Evolutionary conservation across 92 coral and sea anemone species (phyloP).

Genomic region (Phenganax marumi): DNA sequence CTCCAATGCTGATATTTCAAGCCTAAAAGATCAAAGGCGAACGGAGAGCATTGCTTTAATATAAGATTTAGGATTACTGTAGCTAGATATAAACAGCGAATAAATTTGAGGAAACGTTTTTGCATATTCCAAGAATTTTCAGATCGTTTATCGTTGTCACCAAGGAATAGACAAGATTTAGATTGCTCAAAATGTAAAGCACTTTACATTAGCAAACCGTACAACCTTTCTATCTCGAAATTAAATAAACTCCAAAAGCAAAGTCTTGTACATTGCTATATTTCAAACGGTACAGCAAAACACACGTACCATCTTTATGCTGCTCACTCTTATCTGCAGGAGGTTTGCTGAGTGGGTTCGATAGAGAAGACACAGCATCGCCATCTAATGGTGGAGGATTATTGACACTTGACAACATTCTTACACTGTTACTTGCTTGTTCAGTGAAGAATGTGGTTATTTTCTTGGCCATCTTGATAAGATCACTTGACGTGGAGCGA

Average conservation of each 20-base stretch:
- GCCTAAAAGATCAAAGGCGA: slow-evolving; percentile 53
- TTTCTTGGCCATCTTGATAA: slow-evolving; percentile 88
- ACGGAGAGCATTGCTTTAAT: background rate
- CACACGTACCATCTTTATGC: slow-evolving; percentile 72
- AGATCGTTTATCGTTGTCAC: too few relatives aligned
- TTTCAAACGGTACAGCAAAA: background rate
- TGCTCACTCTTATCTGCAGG: slow-evolving; percentile 54
- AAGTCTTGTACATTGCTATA: background rate
- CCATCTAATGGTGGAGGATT: slow-evolving; percentile 63
- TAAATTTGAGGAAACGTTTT: too few relatives aligned
- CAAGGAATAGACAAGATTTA: too few relatives aligned
- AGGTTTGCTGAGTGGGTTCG: slow-evolving; percentile 63
- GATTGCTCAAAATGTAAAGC: too few relatives aligned
- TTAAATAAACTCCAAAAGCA: too few relatives aligned
- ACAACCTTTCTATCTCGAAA: too few relatives aligned
- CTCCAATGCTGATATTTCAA: slow-evolving; percentile 99
- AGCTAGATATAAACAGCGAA: too few relatives aligned
- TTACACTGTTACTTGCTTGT: slow-evolving; percentile 90
- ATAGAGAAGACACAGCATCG: slow-evolving; percentile 71
- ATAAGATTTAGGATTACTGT: background rate
- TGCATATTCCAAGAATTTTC: too few relatives aligned
- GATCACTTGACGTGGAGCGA: slow-evolving; percentile 95
- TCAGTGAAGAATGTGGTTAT: slow-evolving; percentile 80
- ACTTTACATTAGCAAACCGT: too few relatives aligned
- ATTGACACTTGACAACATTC: slow-evolving; percentile 81